Evolutionary conservation across 1,140 invertebrate species (phyloP), one percentile per base, ranked within the genome.

Genomic region (Pachypeltis micranthus): DNA sequence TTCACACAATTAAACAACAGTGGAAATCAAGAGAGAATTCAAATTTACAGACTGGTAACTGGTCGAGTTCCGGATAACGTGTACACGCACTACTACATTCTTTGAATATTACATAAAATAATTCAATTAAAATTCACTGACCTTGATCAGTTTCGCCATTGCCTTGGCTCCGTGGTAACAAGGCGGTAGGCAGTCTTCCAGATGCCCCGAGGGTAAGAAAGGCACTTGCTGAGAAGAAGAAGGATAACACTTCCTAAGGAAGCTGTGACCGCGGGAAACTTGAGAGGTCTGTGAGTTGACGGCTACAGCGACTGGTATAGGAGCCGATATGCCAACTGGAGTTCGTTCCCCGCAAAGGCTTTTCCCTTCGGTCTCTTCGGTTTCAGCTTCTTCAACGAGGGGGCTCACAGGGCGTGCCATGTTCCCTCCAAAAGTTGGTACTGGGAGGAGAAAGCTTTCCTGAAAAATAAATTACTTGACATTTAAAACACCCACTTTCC

Each of bases 71-170:
- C n/a, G n/a, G n/a, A 39, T n/a, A 39, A n/a, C 10, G n/a, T 39
- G 34, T 39, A 10, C 34, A 39, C 34, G n/a, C 7, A 39, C 10
- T 39, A 47, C n/a, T 3, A 23, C 2, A 3, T 23, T 47, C 2
- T 2, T 47, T 19, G 44, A 47, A 47, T n/a, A 47, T 47, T 47
- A 47, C 44, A 39, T n/a, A 39, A 10, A 39, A 39, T 14, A 19
- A 47, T 47, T 16, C 2, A 59, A 10, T 61, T 44, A n/a, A 27
- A 60, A 25, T 61, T 27, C 2, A 69, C 71, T 69, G 66, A 81
- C 80, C 75, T 81, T 79, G 60, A 82, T 79, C 1, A 81, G 73
- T 63, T 80, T 78, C 24, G 75, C 74, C 69, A 82, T 80, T 62
- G 80, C 80, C 63, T 81, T 81, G 24, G 77, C 76, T 16, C 76